These are phyloP conservation scores for Cryptocephalus moraei DNA, from an alignment of 2,888 invertebrate species.

Conservation along the genomic window DNA sequence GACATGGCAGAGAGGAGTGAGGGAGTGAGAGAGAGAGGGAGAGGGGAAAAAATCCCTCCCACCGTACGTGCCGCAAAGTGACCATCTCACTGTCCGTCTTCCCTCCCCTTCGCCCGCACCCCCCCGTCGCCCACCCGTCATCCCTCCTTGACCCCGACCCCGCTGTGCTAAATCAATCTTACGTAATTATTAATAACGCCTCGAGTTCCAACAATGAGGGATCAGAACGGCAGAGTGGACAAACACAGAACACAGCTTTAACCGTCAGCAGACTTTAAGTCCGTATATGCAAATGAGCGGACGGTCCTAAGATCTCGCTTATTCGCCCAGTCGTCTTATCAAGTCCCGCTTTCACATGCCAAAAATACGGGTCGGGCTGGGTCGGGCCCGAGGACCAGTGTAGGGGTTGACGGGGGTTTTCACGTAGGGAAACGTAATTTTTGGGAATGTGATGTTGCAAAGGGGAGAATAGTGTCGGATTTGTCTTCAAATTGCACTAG, in stretches of 20 bases:
- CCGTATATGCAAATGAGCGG: constrained; percentile 1
- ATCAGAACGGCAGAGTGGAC: not conserved
- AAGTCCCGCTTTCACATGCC: no score
- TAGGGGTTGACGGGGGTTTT: no score
- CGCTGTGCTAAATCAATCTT: not conserved
- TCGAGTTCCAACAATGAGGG: not conserved
- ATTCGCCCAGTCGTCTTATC: no score
- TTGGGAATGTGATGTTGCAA: no score
- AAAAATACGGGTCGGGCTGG: no score
- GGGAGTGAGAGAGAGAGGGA: no score
- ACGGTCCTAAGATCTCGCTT: constrained; percentile 1
- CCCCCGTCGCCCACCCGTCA: not conserved
- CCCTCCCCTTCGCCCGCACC: not conserved
- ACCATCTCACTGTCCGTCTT: not conserved
- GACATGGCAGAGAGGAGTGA: no score
- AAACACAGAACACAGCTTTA: not conserved
- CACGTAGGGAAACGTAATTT: no score
- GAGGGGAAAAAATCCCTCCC: no score
- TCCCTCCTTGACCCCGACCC: not conserved
- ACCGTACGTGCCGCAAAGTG: not conserved
- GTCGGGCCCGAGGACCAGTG: no score
- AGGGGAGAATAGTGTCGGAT: no score
- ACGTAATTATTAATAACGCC: not conserved
- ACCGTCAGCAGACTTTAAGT: not conserved
- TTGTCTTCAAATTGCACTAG: no score